Base-by-base conservation (phyloP, 1,140 invertebrate genomes). In the Bombus confusus region DNA sequence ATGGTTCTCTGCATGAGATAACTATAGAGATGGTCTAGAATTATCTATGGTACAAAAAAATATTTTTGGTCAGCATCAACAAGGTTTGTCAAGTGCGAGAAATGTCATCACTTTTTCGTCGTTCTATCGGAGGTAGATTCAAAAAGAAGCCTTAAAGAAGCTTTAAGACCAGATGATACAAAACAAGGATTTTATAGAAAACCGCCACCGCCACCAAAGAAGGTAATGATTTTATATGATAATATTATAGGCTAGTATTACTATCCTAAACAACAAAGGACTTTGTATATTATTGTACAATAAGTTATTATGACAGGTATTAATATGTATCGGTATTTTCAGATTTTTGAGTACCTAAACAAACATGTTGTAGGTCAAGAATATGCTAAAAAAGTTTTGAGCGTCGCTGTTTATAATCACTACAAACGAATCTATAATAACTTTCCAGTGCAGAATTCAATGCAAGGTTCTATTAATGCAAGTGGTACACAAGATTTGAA, bases 391-490 rank as follows among this genome's bases (percentile, higher is more conserved):
- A 99, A 99, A 95, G 99, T 99, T n/a, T 95, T 99, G 18, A 98
- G 99, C 47, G 99, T 99, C 10, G 99, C 99, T 43, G 99, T 99
- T 2, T 99, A 99, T 95, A 99, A 99, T 95, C 99, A 99, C 94
- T 99, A 99, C 94, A 99, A 99, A 95, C 96, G 99, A 92, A 98
- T 99, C 92, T 98, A 98, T 93, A 98, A 99, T 94, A 99, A 99
- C 95, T 96, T 98, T 84, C 98, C 98, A 34, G 90, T 91, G 80
- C 95, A 91, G 86, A 95, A 93, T 80, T 91, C 94, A 64, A 87
- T 92, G 80, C 95, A 93, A 86, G 92, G 91, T 85, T 96, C 93
- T 86, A 94, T 95, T 86, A 95, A 93, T 89, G 92, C 95, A 74
- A 94, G 95, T 85, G 96, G 95, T 95, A 96, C 97, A 88, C 96